A percentile compares a stretch with the other conserved stretches of the same genome.
These are phyloP conservation scores for Acronicta alni DNA, from an alignment of 2,888 invertebrate genomes.

Conservation along the genomic window DNA sequence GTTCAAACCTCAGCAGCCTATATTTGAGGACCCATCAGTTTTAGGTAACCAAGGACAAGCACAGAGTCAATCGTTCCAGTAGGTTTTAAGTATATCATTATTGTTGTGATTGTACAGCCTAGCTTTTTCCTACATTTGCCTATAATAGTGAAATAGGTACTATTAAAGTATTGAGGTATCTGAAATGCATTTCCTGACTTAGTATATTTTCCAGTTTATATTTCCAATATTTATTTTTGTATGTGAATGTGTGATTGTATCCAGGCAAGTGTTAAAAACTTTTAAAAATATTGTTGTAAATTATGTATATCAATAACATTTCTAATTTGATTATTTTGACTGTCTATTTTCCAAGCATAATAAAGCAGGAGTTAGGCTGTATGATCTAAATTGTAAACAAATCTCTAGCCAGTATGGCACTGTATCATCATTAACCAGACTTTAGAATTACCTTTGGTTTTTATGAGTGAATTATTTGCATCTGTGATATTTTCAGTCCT, in stretches of 20 bases:
- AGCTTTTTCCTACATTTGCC: constrained; percentile 14
- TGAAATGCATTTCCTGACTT: neutral
- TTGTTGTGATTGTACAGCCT: constrained; percentile 61
- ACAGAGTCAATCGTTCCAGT: constrained; percentile 76
- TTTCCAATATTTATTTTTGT: neutral
- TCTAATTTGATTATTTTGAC: neutral
- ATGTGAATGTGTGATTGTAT: neutral
- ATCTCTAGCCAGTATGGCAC: constrained; percentile 47
- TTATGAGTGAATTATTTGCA: constrained; percentile 74
- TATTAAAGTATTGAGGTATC: neutral
- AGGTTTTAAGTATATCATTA: constrained; percentile 56
- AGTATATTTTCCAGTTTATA: neutral
- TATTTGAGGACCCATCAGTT: constrained; percentile 93
- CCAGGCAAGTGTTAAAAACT: neutral
- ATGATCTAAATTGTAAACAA: constrained; percentile 41
- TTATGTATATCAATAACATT: neutral
- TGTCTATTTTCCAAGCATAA: neutral
- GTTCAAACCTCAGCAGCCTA: constrained; percentile 95
- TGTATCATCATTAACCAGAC: constrained; percentile 21
- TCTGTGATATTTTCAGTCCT: constrained; percentile 87
- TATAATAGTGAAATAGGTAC: neutral
- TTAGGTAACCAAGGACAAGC: constrained; percentile 88
- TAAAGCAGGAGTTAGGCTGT: constrained; percentile 32
- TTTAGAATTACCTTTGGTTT: constrained; percentile 42
- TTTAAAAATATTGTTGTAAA: neutral